Evolutionary conservation across 1,140 invertebrate species (phyloP).

Genomic region (Phenacoccus solenopsis): DNA sequence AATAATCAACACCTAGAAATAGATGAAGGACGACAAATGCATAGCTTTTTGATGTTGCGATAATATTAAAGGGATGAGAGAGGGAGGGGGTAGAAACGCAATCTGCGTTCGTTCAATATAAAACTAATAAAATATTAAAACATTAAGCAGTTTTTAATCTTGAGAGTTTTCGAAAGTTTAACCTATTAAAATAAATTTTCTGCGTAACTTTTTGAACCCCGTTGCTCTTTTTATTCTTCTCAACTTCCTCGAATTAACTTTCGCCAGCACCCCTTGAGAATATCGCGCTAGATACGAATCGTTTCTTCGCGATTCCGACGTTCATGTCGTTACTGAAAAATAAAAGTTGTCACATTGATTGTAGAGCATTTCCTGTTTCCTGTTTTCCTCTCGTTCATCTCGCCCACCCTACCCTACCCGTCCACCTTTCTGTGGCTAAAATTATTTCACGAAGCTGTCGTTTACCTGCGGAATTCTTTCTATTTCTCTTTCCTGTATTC

Average conservation of each 20-base stretch:
- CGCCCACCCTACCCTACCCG: background rate
- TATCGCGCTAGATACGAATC: background rate
- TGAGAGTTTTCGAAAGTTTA: background rate
- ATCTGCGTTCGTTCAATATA: too few species aligned
- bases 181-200: slow-evolving; percentile 6
- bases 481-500: background rate
- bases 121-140: background rate
- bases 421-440: background rate
- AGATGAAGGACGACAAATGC: too few species aligned
- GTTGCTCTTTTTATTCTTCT: background rate
- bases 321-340: slow-evolving; percentile 8
- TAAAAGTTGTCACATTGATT: slow-evolving; percentile 13
- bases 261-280: background rate
- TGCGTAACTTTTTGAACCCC: background rate
- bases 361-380: background rate
- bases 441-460: background rate
- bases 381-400: background rate
- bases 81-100: too few species aligned
- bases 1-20: too few species aligned
- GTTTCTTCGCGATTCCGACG: background rate
- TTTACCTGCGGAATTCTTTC: background rate
- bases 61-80: too few species aligned
- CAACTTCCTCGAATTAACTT: background rate
- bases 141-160: background rate
- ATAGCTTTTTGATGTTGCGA: too few species aligned